phyloP scores from a whole-genome alignment of 2,888 invertebrate species.

The Steinernema scapterisci region DNA sequence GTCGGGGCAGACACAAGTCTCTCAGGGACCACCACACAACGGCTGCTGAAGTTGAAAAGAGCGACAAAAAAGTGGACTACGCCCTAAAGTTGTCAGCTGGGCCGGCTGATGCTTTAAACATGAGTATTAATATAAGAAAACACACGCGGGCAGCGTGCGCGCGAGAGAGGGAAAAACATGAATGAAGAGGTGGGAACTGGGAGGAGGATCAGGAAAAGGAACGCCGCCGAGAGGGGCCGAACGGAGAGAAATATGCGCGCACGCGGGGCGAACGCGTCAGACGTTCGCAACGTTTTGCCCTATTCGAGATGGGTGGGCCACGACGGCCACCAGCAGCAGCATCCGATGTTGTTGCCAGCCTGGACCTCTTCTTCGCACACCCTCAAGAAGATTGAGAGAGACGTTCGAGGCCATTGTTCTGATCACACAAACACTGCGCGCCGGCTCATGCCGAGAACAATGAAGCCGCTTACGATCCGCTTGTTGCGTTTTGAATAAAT shows the following conservation, averaged over 20 bases:
- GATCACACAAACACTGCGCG: not conserved
- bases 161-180: conserved; percentile 24
- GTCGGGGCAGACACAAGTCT: too few relatives aligned
- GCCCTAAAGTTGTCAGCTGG: not conserved
- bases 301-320: not conserved
- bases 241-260: not conserved
- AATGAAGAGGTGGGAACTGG: conserved; percentile 32
- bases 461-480: conserved; percentile 25
- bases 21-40: too few relatives aligned
- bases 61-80: too few relatives aligned
- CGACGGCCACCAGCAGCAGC: too few relatives aligned
- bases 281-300: conserved; percentile 24
- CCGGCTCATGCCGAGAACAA: not conserved
- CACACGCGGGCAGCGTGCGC: not conserved
- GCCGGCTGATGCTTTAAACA: not conserved
- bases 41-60: too few relatives aligned
- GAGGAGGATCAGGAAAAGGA: conserved; percentile 21
- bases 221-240: conserved; percentile 29
- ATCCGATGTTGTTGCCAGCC: conserved; percentile 7
- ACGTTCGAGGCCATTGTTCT: not conserved
- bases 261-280: not conserved
- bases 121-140: conserved; percentile 21
- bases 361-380: not conserved
- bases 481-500: conserved; percentile 31
- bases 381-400: not conserved